Evolutionary conservation across 2,113 vertebrate species (phyloP).

Genomic region (Cavia aperea): DNA sequence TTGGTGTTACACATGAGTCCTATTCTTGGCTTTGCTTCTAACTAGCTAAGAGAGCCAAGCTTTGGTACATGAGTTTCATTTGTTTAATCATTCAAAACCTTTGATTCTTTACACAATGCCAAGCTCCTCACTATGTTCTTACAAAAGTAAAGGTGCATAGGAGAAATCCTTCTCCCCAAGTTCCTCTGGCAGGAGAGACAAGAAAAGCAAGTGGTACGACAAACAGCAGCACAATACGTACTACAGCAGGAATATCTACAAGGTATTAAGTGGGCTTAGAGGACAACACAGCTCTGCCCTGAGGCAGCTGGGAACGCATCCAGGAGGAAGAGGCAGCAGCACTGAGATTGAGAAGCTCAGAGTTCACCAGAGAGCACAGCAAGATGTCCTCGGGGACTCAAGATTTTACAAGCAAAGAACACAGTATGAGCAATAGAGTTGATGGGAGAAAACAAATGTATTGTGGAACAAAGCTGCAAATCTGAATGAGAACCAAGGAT

Average conservation of each 20-base stretch:
- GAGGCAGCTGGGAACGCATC: slow-evolving; percentile 13
- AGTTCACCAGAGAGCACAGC: background rate
- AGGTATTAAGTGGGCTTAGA: slow-evolving; percentile 28
- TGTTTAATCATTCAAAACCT: slow-evolving; percentile 20
- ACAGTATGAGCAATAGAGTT: background rate
- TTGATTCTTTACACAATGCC: slow-evolving; percentile 35
- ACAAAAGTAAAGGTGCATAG: slow-evolving; percentile 21
- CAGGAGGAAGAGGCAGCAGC: slow-evolving; percentile 38
- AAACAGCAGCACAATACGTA: background rate
- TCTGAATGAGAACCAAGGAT: background rate
- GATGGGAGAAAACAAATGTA: background rate
- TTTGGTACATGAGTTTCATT: background rate
- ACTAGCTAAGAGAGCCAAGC: background rate
- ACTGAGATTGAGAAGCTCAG: slow-evolving; percentile 10
- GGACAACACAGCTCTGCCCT: background rate
- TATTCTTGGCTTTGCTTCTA: background rate
- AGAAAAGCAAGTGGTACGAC: background rate
- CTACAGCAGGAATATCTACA: background rate
- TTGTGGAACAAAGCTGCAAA: background rate
- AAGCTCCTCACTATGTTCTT: background rate
- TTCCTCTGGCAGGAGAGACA: slow-evolving; percentile 4
- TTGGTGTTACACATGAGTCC: background rate
- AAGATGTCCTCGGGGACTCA: background rate
- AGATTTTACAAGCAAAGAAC: background rate
- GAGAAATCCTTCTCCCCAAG: slow-evolving; percentile 24